A percentile compares a stretch with the other conserved stretches of the same genome.
These are phyloP conservation scores for Eubasilissa regina DNA, from an alignment of 1,140 invertebrate genomes.

Conservation along the genomic window DNA sequence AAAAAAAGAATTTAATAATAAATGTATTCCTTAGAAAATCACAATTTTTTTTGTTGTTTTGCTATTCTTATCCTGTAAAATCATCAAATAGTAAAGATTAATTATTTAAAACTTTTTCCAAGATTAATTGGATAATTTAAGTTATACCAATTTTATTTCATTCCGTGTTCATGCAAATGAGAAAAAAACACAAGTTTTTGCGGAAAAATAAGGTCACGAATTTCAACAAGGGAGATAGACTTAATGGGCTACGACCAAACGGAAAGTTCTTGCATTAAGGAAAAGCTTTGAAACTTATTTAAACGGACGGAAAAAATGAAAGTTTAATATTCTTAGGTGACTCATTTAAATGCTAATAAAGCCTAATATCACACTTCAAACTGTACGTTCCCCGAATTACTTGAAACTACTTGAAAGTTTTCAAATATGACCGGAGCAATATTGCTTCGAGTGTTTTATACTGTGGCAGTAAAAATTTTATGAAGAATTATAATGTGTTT, in stretches of 20 bases:
- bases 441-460: constrained; percentile 29
- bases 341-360: constrained; percentile 46
- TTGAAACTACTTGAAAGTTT: constrained; percentile 27
- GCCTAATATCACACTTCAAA: constrained; percentile 43
- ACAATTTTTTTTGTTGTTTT: too few species aligned
- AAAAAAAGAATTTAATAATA: too few species aligned
- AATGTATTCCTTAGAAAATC: too few species aligned
- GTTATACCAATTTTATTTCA: background rate
- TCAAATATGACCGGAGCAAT: constrained; percentile 22
- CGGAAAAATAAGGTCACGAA: constrained; percentile 34
- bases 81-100: too few species aligned
- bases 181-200: constrained; percentile 30
- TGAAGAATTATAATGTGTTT: constrained; percentile 29
- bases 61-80: too few species aligned
- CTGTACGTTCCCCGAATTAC: constrained; percentile 38
- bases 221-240: constrained; percentile 39
- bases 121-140: background rate
- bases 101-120: background rate
- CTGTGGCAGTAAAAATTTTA: constrained; percentile 12
- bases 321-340: constrained; percentile 46
- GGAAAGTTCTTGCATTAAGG: constrained; percentile 45
- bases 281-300: constrained; percentile 44
- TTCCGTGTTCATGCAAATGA: background rate
- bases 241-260: constrained; percentile 44
- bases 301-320: constrained; percentile 34